Evolutionary conservation across 2,888 invertebrate genomes (phyloP).

Genomic region (Glomeris marginata): DNA sequence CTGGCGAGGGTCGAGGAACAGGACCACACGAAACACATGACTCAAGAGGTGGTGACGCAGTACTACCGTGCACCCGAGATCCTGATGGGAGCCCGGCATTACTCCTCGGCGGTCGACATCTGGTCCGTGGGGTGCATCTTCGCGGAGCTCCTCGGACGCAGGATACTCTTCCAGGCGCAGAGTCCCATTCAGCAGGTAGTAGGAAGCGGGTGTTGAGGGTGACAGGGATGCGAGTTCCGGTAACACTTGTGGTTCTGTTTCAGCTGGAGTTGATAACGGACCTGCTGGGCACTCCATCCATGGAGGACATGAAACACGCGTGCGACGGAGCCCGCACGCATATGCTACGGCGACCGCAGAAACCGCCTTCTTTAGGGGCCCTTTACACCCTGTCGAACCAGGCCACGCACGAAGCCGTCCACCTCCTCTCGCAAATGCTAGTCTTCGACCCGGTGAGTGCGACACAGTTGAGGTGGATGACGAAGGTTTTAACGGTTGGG

Average conservation of each 20-base stretch:
- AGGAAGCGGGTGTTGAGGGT: too few species aligned
- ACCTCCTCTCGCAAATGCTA: constrained; percentile 91
- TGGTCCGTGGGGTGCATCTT: constrained; percentile 99
- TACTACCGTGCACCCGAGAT: constrained; percentile 99
- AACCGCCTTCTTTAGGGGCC: constrained; percentile 72
- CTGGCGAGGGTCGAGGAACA: constrained; percentile 95
- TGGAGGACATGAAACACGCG: constrained; percentile 93
- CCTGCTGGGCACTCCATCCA: constrained; percentile 83
- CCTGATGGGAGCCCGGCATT: constrained; percentile 95
- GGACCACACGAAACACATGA: constrained; percentile 87
- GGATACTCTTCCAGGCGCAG: constrained; percentile 96
- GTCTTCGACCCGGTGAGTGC: constrained; percentile 86
- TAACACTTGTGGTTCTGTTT: too few species aligned
- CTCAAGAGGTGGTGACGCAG: constrained; percentile 99
- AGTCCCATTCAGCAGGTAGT: constrained; percentile 86
- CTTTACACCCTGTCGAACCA: constrained; percentile 83
- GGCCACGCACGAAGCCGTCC: constrained; percentile 95
- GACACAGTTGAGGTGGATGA: not conserved
- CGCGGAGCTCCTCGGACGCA: constrained; percentile 84
- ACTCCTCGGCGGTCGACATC: constrained; percentile 91
- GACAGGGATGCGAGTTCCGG: too few species aligned
- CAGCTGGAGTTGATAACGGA: constrained; percentile 96
- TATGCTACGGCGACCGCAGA: constrained; percentile 73
- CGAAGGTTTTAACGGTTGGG: not conserved
- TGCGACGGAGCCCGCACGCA: constrained; percentile 90